Evolutionary conservation across 2,888 invertebrate genomes (phyloP).

Genomic region (Drosophila pseudotakahashii): DNA sequence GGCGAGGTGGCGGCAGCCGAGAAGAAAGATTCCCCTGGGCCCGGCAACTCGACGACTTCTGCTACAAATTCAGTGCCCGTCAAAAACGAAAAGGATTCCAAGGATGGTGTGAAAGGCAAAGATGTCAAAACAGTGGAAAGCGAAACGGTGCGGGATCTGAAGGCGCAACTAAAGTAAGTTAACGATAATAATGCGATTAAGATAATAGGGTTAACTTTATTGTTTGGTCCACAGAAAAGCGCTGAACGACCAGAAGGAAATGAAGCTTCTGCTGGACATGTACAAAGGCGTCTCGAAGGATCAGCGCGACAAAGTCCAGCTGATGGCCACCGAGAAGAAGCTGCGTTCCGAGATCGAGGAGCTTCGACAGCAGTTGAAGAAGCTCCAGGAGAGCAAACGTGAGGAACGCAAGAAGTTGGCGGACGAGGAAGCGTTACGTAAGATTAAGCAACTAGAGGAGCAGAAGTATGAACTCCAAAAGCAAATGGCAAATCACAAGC

Average conservation of each 20-base stretch:
- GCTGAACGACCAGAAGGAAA: slow-evolving; percentile 95
- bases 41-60: slow-evolving; percentile 83
- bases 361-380: slow-evolving; percentile 92
- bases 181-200: no score
- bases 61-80: slow-evolving; percentile 78
- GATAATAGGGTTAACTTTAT: neutral
- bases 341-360: slow-evolving; percentile 95
- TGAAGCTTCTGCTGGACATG: slow-evolving; percentile 97
- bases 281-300: slow-evolving; percentile 99
- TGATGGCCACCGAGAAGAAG: slow-evolving; percentile 98
- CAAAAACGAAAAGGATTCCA: slow-evolving; percentile 87
- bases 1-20: slow-evolving; percentile 85
- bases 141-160: slow-evolving; percentile 88
- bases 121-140: slow-evolving; percentile 88
- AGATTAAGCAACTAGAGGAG: slow-evolving; percentile 97
- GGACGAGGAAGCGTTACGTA: slow-evolving; percentile 96
- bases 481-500: slow-evolving; percentile 93
- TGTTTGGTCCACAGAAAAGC: slow-evolving; percentile 88
- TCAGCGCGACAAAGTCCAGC: slow-evolving; percentile 96
- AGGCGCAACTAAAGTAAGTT: slow-evolving; percentile 94
- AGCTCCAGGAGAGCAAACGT: slow-evolving; percentile 95
- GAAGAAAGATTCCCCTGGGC: slow-evolving; percentile 86
- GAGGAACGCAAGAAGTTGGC: slow-evolving; percentile 95
- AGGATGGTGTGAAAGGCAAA: slow-evolving; percentile 87
- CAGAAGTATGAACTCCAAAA: slow-evolving; percentile 96